Evolutionary conservation across 1,140 invertebrate species (phyloP), one percentile per base, ranked within the genome.

Genomic region (Aphelenchoides fujianensis): DNA sequence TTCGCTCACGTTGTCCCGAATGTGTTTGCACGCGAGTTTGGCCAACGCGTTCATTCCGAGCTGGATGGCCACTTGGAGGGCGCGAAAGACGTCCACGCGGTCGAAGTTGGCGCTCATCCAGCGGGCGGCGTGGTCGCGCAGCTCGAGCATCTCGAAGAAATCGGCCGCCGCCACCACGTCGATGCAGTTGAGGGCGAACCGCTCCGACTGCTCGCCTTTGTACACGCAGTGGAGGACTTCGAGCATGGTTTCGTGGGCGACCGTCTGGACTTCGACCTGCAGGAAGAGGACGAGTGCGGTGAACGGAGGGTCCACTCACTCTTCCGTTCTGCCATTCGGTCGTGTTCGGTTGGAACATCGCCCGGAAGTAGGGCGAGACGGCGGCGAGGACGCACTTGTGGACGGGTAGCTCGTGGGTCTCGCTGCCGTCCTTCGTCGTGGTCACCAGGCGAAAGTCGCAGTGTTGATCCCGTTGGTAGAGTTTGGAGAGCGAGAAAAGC

Each of bases 221-320:
- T 66, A 66, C 19, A 66, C 32, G 32, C 63, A 66, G 32, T 66
- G 31, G 12, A 66, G 36, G 19, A 66, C 31, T 36, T 66, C 63
- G 32, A 32, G 16, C 16, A 66, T 23, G 1, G 63, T 35, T 66
- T 66, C 32, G 31, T 66, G 1, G 37, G 7, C 12, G 1, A 36
- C 30, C 12, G 31, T 1, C 3, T 1, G 1, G 2, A 66, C 19
- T 19, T n/a, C 27, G n/a, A 61, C 59, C 59, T 61, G n/a, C n/a
- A n/a, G n/a, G n/a, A n/a, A n/a, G n/a, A n/a, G n/a, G n/a, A n/a
- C n/a, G n/a, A n/a, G n/a, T n/a, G n/a, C n/a, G n/a, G n/a, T n/a
- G n/a, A n/a, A n/a, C n/a, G n/a, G n/a, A n/a, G n/a, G n/a, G n/a
- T n/a, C n/a, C n/a, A 59, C 5, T 66, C 32, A 66, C 63, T 32